Percentiles rank a stretch among this genome's conserved stretches.
phyloP scores from a whole-genome alignment of 1,140 invertebrate species.

The Drosophila pallidifrons region DNA sequence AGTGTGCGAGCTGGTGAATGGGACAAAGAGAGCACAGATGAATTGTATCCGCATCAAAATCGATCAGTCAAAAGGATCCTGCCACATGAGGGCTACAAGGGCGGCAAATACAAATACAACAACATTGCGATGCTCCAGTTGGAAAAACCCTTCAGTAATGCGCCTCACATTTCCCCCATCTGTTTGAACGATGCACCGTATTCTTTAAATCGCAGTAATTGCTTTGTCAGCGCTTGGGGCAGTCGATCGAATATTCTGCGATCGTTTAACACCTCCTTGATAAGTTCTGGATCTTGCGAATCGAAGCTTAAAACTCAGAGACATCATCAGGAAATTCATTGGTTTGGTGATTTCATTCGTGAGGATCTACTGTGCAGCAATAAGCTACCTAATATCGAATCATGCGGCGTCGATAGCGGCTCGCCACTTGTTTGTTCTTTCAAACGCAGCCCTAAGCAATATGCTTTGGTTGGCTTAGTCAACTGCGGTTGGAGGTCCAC shows the following conservation, averaged over 20 bases:
- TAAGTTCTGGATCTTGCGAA: not conserved
- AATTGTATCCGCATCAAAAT: not conserved
- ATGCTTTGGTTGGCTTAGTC: not conserved
- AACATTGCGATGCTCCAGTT: conserved; percentile 3
- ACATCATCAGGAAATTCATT: not conserved
- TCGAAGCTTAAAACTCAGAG: not conserved
- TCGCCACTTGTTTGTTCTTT: not conserved
- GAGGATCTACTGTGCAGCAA: not conserved
- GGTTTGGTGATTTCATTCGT: not conserved
- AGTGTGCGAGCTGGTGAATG: not conserved
- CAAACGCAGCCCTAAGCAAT: not conserved
- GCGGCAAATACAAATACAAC: not conserved
- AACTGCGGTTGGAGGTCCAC: not conserved
- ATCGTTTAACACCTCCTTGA: not conserved
- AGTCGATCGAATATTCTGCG: not conserved
- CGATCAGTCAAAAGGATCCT: not conserved
- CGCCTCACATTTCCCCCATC: not conserved
- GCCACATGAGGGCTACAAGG: not conserved
- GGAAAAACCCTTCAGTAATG: not conserved
- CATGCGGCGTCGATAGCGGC: not conserved
- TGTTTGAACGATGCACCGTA: not conserved
- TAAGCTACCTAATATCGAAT: not conserved
- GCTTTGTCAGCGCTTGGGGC: not conserved
- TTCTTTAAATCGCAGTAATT: not conserved
- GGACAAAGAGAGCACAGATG: not conserved